Base-by-base conservation (phyloP, 2,888 invertebrate species). In the Andrena minutula region DNA sequence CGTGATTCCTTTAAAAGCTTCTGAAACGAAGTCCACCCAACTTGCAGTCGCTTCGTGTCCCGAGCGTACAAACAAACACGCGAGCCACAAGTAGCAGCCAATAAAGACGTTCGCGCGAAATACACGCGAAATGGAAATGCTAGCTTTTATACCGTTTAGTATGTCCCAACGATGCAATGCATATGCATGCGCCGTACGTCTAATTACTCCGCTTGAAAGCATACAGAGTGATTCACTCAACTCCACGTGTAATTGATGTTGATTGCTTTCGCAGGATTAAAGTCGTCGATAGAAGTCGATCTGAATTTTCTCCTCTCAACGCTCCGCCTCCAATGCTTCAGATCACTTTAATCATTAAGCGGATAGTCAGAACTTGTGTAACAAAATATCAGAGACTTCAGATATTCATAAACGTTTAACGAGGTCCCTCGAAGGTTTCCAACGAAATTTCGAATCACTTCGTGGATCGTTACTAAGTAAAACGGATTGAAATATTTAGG, bases 401-500 rank as follows among this genome's bases (percentile, higher is more conserved):
- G 51, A 6, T 75, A 77, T 77, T 77, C 77, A 61, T 41, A 61
- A 53, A 77, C 58, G 76, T 32, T 60, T 23, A 75, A 66, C 49
- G 49, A n/a, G 61, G 60, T 32, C 12, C 28, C 20, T 75, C 53
- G 53, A 5, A 47, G 35, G 20, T 51, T 35, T 49, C 61, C n/a
- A 51, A 0, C 16, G 30, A 77, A 76, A 76, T 75, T 76, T 77
- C 77, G 51, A 61, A 66, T 61, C 35, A 66, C 77, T 61, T 41
- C n/a, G 23, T 20, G 23, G 66, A 77, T 77, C 77, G 60, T 66
- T 66, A 41, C 77, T 35, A 16, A 23, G 35, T 61, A 41, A 65
- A 53, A 66, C 77, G 41, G 77, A 77, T 66, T 76, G 65, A 77
- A 76, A 77, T 76, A 77, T 77, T 77, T 77, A 66, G 60, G 66